Conservation (phyloP, 2,797 vertebrate genomes). For the Anabas testudineus region DNA sequence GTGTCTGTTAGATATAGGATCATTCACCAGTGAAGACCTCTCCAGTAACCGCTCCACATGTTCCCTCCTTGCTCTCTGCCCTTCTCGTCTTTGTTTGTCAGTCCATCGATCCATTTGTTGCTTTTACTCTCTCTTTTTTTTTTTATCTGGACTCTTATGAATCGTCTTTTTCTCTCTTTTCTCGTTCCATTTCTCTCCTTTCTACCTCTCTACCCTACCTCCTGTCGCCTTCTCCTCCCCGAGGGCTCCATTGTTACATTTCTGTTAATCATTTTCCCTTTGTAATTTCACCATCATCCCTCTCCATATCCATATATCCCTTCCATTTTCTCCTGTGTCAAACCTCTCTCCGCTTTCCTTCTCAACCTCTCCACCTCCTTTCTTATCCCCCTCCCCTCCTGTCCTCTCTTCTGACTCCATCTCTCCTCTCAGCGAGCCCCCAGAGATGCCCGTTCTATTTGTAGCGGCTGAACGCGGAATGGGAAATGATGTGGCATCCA, state of each 20-base stretch:
- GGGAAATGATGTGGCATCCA: slow-evolving; percentile 69
- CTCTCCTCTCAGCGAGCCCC: slow-evolving; percentile 58
- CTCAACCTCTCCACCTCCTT: slow-evolving; percentile 13
- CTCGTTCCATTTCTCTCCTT: not conserved
- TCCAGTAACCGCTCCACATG: slow-evolving; percentile 25
- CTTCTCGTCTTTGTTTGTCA: slow-evolving; percentile 59
- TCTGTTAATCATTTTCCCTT: slow-evolving; percentile 51
- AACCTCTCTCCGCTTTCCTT: not conserved
- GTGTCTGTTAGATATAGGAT: slow-evolving; percentile 20
- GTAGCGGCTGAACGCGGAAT: slow-evolving; percentile 66
- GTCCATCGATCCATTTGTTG: slow-evolving; percentile 44
- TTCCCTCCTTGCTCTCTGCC: slow-evolving; percentile 16
- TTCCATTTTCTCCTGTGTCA: too few species aligned
- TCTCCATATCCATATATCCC: not conserved
- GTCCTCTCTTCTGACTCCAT: slow-evolving; percentile 37
- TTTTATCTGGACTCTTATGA: slow-evolving; percentile 39
- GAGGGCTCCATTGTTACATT: slow-evolving; percentile 44
- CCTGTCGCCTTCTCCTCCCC: slow-evolving; percentile 17
- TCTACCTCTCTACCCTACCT: not conserved
- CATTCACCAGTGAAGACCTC: slow-evolving; percentile 15
- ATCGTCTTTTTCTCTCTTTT: slow-evolving; percentile 30
- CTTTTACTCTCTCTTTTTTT: slow-evolving; percentile 21
- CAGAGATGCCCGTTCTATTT: slow-evolving; percentile 74
- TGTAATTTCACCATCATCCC: slow-evolving; percentile 35
- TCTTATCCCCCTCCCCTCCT: not conserved